Percentiles rank a stretch among this genome's conserved stretches.
Evolutionary conservation across 2,113 vertebrate genomes (phyloP).

Genomic region (Psilopogon haemacephalus): DNA sequence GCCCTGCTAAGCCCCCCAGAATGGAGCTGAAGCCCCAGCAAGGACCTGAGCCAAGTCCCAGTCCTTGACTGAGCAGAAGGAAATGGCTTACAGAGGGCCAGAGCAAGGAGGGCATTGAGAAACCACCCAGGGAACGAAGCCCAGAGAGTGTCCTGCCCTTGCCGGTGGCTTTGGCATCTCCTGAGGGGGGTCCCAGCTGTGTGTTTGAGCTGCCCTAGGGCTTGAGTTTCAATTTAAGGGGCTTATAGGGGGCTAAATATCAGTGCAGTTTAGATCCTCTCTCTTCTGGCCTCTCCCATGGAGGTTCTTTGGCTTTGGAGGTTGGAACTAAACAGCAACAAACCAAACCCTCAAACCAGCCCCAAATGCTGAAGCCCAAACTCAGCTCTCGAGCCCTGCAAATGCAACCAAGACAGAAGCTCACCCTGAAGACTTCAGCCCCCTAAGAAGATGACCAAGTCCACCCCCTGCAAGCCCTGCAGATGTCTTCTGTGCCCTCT

Average conservation of each 20-base stretch:
- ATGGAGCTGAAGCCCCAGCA: too few species aligned
- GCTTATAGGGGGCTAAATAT: neutral
- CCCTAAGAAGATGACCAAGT: neutral
- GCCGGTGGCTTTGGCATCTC: neutral
- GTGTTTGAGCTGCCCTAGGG: too few species aligned
- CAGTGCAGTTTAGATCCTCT: neutral
- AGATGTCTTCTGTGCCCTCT: neutral
- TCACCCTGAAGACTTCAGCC: neutral
- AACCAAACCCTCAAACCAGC: too few species aligned
- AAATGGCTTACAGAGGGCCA: neutral
- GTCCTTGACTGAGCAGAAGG: neutral
- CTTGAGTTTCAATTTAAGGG: neutral
- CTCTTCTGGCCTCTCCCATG: neutral
- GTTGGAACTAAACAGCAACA: neutral
- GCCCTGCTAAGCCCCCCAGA: neutral
- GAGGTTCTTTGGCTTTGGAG: neutral
- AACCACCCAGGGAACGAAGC: neutral
- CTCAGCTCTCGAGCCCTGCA: neutral
- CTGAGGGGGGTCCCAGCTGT: neutral
- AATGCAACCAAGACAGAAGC: neutral
- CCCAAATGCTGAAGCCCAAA: neutral
- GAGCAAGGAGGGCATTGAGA: neutral
- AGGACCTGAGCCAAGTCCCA: neutral
- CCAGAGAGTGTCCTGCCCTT: neutral
- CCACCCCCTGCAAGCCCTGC: neutral